These are phyloP conservation scores for Lophius piscatorius DNA, from an alignment of 2,113 vertebrate species.

Conservation along the genomic window DNA sequence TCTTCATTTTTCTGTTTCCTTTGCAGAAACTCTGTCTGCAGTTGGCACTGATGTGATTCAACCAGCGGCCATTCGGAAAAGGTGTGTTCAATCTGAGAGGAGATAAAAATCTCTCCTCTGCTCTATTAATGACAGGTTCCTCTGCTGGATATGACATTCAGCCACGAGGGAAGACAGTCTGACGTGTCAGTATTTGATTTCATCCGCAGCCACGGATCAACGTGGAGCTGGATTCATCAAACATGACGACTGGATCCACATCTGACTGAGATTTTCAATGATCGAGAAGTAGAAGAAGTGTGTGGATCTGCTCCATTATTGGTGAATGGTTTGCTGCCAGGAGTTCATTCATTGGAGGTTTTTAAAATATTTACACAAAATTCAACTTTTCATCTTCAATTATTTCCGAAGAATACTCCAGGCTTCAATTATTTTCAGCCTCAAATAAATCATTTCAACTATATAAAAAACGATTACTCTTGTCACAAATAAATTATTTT, in stretches of 20 bases:
- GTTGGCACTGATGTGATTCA: not conserved
- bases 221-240: constrained; percentile 10
- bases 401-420: too few relatives aligned
- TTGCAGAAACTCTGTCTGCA: too few relatives aligned
- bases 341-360: constrained; percentile 22
- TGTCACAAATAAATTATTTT: not conserved
- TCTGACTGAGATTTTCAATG: not conserved
- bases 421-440: not conserved
- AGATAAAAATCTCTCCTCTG: constrained; percentile 46
- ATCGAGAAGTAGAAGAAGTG: not conserved
- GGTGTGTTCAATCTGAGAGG: constrained; percentile 46
- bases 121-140: constrained; percentile 17
- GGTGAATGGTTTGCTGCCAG: not conserved
- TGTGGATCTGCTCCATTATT: not conserved
- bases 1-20: not conserved
- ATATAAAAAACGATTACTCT: too few relatives aligned
- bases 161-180: constrained; percentile 51
- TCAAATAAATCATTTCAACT: not conserved
- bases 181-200: constrained; percentile 82
- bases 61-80: constrained; percentile 24
- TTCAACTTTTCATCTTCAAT: not conserved
- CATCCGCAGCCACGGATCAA: constrained; percentile 46
- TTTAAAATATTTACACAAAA: not conserved
- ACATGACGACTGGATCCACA: constrained; percentile 2
- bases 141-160: constrained; percentile 30